These are phyloP conservation scores for Lysandra coridon DNA, from an alignment of 2,888 invertebrate species.

Conservation along the genomic window DNA sequence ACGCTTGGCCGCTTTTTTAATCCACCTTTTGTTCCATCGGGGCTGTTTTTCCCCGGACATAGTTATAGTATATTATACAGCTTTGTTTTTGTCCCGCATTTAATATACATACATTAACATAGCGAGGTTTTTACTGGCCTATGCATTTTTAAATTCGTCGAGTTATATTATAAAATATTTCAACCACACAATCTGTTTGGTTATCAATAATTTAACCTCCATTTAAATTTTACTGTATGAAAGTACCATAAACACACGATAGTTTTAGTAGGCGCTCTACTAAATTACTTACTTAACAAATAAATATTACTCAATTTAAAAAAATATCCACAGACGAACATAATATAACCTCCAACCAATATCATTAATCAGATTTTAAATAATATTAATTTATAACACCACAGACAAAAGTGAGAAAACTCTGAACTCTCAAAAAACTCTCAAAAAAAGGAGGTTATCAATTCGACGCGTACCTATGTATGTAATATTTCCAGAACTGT, in stretches of 20 bases:
- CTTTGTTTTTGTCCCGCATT: constrained; percentile 55
- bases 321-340: too few species aligned
- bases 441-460: too few species aligned
- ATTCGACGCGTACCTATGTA: too few species aligned
- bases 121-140: constrained; percentile 45
- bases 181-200: neutral
- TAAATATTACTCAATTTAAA: too few species aligned
- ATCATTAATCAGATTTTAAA: too few species aligned
- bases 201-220: too few species aligned
- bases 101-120: constrained; percentile 60
- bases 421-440: neutral
- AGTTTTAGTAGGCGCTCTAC: too few species aligned
- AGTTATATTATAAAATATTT: neutral
- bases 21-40: constrained; percentile 49
- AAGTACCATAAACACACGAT: too few species aligned
- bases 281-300: too few species aligned
- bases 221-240: too few species aligned
- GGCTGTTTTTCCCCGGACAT: constrained; percentile 44
- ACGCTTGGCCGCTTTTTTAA: constrained; percentile 43
- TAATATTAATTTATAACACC: neutral
- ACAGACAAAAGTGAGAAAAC: neutral
- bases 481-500: too few species aligned
- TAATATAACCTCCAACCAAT: too few species aligned
- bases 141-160: constrained; percentile 30
- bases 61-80: constrained; percentile 48